Evolutionary conservation across 2,888 invertebrate species (phyloP), one percentile per base, ranked within the genome.

Genomic region (Pilophorus perplexus): DNA sequence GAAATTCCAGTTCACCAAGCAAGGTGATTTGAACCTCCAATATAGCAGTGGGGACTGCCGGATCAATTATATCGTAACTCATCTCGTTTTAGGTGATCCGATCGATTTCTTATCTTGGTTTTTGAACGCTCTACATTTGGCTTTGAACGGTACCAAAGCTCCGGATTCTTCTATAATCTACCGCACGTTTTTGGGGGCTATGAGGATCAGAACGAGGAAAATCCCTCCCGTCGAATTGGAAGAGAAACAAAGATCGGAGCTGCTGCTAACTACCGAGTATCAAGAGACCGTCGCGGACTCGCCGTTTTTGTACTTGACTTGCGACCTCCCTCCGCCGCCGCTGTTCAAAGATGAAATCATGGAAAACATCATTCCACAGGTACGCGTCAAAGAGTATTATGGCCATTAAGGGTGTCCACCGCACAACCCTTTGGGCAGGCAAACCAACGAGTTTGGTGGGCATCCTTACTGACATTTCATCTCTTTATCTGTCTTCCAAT

Each of bases 341-440:
- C 80, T 97, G 14, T 99, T 97, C 76, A 96, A 95, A 68, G 99
- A 99, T 78, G 97, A 97, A 77, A 89, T 95, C 73, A 85, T 93
- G 71, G 98, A 99, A 80, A 99, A 98, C 78, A 99, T 99, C 73
- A 99, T 99, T 75, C 99, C 99, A 48, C 97, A 98, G 82, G 93
- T 91, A 18, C 25, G 52, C 52, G 16, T 2, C 23, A 74, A n/a
- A n/a, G n/a, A n/a, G n/a, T n/a, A n/a, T n/a, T n/a, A n/a, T n/a
- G n/a, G n/a, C n/a, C n/a, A n/a, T n/a, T n/a, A n/a, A n/a, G n/a
- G n/a, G n/a, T n/a, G n/a, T n/a, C n/a, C n/a, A n/a, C n/a, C n/a
- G n/a, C n/a, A n/a, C n/a, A n/a, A n/a, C n/a, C n/a, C n/a, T n/a
- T n/a, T n/a, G n/a, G n/a, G n/a, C n/a, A n/a, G n/a, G n/a, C n/a